These are phyloP conservation scores for Pediacus dermestoides DNA, from an alignment of 2,888 invertebrate species.

Conservation along the genomic window DNA sequence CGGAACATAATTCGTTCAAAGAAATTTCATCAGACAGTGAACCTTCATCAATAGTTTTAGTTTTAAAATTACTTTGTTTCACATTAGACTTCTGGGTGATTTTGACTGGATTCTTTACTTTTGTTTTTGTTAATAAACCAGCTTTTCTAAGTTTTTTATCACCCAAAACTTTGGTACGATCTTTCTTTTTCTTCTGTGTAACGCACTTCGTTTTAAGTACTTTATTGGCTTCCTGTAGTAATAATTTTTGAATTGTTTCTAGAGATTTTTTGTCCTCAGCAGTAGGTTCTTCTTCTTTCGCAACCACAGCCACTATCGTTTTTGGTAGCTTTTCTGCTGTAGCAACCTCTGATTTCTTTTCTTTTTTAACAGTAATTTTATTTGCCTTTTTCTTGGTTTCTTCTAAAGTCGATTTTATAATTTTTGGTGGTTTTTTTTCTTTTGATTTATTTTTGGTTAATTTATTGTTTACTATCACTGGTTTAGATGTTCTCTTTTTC, in stretches of 20 bases:
- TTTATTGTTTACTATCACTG: conserved; percentile 4
- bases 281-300: no score
- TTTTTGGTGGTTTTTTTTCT: not conserved
- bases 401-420: no score
- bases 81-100: conserved; percentile 40
- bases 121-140: conserved; percentile 31
- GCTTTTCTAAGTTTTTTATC: conserved; percentile 7
- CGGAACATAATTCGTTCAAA: conserved; percentile 11
- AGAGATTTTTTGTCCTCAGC: conserved; percentile 10
- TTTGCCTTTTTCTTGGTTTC: no score
- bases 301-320: no score
- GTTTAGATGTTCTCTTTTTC: not conserved
- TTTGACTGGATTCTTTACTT: conserved; percentile 33
- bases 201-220: conserved; percentile 6
- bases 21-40: conserved; percentile 13
- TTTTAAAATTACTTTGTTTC: conserved; percentile 20
- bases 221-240: conserved; percentile 7
- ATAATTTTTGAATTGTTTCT: conserved; percentile 12
- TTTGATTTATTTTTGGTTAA: conserved; percentile 1
- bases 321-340: no score
- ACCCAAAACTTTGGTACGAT: conserved; percentile 12
- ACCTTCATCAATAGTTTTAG: conserved; percentile 1
- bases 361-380: no score
- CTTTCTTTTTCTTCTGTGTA: conserved; percentile 16
- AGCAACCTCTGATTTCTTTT: not conserved